These are phyloP conservation scores for Petroica traversi DNA, from an alignment of 2,113 vertebrate species.

Conservation along the genomic window DNA sequence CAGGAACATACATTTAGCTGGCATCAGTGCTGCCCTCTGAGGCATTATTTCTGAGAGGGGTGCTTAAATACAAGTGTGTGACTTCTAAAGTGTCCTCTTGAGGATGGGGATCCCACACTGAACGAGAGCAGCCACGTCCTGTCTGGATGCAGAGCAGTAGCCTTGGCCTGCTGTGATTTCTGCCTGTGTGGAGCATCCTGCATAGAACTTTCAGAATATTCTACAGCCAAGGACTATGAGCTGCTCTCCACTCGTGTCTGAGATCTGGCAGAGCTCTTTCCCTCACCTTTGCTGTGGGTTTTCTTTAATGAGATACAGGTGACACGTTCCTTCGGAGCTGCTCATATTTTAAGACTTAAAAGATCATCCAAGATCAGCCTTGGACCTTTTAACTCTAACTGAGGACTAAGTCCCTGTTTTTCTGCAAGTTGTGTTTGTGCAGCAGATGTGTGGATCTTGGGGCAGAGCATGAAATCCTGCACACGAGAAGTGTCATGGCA, in stretches of 20 bases:
- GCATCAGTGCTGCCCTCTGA: not conserved
- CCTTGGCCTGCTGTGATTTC: not conserved
- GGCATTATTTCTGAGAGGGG: not conserved
- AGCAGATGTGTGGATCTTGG: not conserved
- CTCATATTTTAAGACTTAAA: not conserved
- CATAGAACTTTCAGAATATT: too few relatives aligned
- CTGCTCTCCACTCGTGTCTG: not conserved
- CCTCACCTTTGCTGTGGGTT: not conserved
- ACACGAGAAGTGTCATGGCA: fast-evolving
- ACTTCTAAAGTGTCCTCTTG: not conserved
- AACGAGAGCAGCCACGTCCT: not conserved
- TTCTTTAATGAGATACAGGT: not conserved
- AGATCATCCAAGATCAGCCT: not conserved
- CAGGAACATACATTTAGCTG: not conserved
- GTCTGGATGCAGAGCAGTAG: not conserved
- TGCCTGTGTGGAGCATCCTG: not conserved
- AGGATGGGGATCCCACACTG: fast-evolving
- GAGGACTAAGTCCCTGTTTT: not conserved
- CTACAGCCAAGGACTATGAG: not conserved
- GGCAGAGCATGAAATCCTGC: not conserved
- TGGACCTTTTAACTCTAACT: not conserved
- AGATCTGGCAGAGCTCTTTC: not conserved
- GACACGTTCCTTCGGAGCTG: not conserved
- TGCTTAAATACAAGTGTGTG: not conserved
- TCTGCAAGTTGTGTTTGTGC: not conserved